Base-by-base conservation (phyloP, 2,888 invertebrate species). In the Scaptomyza caliginosa region DNA sequence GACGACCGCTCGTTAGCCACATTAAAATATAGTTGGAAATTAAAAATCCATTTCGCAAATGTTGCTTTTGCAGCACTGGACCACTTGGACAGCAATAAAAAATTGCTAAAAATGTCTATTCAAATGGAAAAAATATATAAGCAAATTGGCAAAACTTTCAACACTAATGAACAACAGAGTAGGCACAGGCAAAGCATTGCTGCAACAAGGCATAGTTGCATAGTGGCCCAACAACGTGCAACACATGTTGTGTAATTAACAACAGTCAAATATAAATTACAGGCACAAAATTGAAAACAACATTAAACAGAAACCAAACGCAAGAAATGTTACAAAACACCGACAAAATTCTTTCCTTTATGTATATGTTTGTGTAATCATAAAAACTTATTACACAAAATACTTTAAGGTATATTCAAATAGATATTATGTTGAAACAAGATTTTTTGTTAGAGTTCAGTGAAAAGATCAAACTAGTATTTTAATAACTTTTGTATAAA, bases 11-110 rank as follows among this genome's bases (percentile, higher is more conserved):
- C 81, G 86, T 86, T 80, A 73, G 69, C 67, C 65, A 69, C 63
- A 87, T 87, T 82, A 82, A 87, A 83, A 68, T 79, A 83, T 82
- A 82, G 82, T 88, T 82, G 80, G 59, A 79, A 86, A 81, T 81
- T 85, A 74, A 85, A 81, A 85, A 87, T 81, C 83, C 81, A 81
- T 87, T 85, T 81, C 50, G 67, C 60, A 43, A 51, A 51, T 32
- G 46, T 49, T 40, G 69, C 52, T 26, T 74, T 26, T 49, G 40
- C 58, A 45, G 48, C 45, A 59, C 13, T 42, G 48, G 39, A n/a
- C n/a, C 46, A 59, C 65, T 55, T 46, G 38, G 51, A 24, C 67
- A 21, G 30, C 46, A 36, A 54, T 57, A 78, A 70, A 65, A 63
- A 62, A 42, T 49, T 52, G 48, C 39, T 45, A 16, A 30, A 56